phyloP scores from a whole-genome alignment of 2,113 vertebrate species.

The Megaceryle maxima region DNA sequence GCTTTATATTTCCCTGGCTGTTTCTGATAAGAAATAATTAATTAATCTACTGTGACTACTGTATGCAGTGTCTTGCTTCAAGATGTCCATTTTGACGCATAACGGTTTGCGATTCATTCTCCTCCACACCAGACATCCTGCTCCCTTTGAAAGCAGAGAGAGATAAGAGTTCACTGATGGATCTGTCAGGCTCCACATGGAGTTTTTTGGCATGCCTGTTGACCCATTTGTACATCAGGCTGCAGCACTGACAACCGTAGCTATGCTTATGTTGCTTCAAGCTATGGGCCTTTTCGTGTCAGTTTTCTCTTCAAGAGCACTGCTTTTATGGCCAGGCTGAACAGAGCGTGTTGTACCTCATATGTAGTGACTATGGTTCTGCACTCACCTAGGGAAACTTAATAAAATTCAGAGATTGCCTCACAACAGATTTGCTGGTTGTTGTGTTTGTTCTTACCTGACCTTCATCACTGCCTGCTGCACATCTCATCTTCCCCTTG shows the following conservation, averaged over 20 bases:
- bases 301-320: neutral
- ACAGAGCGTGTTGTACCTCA: neutral
- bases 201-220: neutral
- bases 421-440: neutral
- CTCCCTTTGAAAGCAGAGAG: neutral
- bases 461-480: neutral
- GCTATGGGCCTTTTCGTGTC: neutral
- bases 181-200: neutral
- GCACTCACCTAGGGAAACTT: neutral
- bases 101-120: neutral
- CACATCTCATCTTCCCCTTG: neutral
- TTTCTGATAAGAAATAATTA: neutral
- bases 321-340: neutral
- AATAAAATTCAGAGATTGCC: neutral
- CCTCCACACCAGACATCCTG: neutral
- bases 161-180: neutral
- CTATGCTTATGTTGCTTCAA: neutral
- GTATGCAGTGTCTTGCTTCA: accelerated
- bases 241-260: neutral
- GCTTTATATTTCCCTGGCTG: neutral
- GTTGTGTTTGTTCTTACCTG: neutral
- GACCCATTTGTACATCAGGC: accelerated
- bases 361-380: neutral
- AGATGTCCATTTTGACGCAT: neutral
- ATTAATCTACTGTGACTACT: neutral